Base-by-base conservation (phyloP, 2,113 vertebrate genomes). In the Girardinichthys multiradiatus region DNA sequence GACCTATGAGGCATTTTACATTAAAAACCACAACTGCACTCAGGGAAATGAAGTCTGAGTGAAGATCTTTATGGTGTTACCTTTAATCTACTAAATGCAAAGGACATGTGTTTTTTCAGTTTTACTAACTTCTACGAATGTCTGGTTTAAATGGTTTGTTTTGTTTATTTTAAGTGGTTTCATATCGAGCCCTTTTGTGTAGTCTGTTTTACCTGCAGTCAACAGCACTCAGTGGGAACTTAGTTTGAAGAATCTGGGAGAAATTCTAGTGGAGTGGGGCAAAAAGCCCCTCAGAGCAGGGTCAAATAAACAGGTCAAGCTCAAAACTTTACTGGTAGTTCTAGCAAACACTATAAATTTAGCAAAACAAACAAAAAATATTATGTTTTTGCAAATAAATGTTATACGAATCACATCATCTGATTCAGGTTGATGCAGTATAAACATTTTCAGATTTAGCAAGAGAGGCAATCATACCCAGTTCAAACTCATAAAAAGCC, bases 1-100 rank as follows among this genome's bases (percentile, higher is more conserved):
- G 72, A 86, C 72, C 70, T 70, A 29, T 37, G 35, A 81, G 60
- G 72, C 67, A 68, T 86, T 87, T 81, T 86, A 78, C 80, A 74
- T 15, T 74, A 74, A 66, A 59, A 77, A 80, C 74, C 73, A 73
- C 51, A 14, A 76, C 5, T 60, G 45, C 64, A 54, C 69, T 66
- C 27, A 77, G 64, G 67, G 62, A 74, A 60, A 62, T 28, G 45
- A 42, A 72, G 37, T 24, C 51, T 48, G 42, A 62, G 45, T 37
- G 3, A 5, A 10, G n/a, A 10, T 66, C 67, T 57, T 57, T 57
- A 19, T 62, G 35, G 21, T 45, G 45, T 77, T 62, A 67, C 24
- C 15, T 70, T n/a, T 62, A 33, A 66, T 51, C 51, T 70, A 31
- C 15, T 48, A 57, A 26, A 80, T 60, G 24, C 7, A 8, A 75